These are phyloP conservation scores for Rallus crepitans DNA, from an alignment of 2,797 vertebrate genomes.

Conservation along the genomic window DNA sequence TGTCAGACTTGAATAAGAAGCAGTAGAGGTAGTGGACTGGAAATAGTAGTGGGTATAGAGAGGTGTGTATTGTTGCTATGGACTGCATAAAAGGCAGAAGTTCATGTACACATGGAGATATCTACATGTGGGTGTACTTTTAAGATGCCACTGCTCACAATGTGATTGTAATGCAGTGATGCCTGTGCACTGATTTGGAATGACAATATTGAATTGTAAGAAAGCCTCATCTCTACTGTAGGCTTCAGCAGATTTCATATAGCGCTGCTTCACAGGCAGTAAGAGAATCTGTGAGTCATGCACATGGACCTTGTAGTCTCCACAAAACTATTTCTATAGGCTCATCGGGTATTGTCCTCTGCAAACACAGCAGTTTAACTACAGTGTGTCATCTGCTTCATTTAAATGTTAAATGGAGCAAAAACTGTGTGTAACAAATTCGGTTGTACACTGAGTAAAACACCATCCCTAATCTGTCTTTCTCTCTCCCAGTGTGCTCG, in stretches of 20 bases:
- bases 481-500: conserved; percentile 88
- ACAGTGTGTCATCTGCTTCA: neutral
- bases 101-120: neutral
- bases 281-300: neutral
- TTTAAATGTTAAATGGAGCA: neutral
- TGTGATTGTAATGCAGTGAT: neutral
- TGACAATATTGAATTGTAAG: neutral
- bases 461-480: neutral
- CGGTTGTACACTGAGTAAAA: neutral
- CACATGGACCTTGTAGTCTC: neutral
- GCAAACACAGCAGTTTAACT: neutral
- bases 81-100: neutral
- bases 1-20: neutral
- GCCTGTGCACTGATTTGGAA: neutral
- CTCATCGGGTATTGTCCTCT: neutral
- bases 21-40: neutral
- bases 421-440: neutral
- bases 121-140: rapidly evolving
- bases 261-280: neutral
- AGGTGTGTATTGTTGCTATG: neutral
- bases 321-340: neutral
- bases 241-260: neutral
- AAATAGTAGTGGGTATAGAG: neutral
- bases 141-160: neutral
- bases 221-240: neutral